Conservation (phyloP, 2,888 invertebrate genomes). For the Chrysopilus asiliformis region DNA sequence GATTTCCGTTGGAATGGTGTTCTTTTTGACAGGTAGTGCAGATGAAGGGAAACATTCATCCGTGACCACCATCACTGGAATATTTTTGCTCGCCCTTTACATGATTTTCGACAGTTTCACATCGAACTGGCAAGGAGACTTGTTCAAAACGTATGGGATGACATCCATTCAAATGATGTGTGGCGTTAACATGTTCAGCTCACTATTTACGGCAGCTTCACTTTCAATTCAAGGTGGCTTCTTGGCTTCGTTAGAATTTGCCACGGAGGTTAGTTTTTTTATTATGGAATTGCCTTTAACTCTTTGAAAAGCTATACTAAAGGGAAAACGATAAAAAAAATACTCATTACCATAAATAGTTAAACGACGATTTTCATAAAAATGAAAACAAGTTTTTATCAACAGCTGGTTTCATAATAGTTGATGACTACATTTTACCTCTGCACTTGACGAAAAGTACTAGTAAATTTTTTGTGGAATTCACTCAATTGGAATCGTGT, state of each 20-base stretch:
- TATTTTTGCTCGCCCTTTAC: conserved; percentile 75
- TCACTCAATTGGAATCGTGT: too few relatives aligned
- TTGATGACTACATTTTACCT: too few relatives aligned
- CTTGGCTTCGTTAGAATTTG: conserved; percentile 53
- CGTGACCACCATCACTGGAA: conserved; percentile 71
- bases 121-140: conserved; percentile 90
- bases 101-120: conserved; percentile 96
- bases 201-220: conserved; percentile 73
- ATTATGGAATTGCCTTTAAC: neutral
- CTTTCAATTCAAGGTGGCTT: conserved; percentile 79
- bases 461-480: too few relatives aligned
- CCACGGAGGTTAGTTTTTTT: conserved; percentile 47
- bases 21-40: conserved; percentile 76
- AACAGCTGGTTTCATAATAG: too few relatives aligned
- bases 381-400: too few relatives aligned
- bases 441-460: too few relatives aligned
- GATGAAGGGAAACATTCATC: conserved; percentile 47
- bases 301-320: too few relatives aligned
- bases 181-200: conserved; percentile 89
- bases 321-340: too few relatives aligned
- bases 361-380: too few relatives aligned
- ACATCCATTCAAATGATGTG: conserved; percentile 89
- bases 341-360: too few relatives aligned
- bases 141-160: conserved; percentile 70
- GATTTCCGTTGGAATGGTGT: conserved; percentile 84